Evolutionary conservation across 2,888 invertebrate species (phyloP), one percentile per base, ranked within the genome.

Genomic region (Latrodectus hesperus): DNA sequence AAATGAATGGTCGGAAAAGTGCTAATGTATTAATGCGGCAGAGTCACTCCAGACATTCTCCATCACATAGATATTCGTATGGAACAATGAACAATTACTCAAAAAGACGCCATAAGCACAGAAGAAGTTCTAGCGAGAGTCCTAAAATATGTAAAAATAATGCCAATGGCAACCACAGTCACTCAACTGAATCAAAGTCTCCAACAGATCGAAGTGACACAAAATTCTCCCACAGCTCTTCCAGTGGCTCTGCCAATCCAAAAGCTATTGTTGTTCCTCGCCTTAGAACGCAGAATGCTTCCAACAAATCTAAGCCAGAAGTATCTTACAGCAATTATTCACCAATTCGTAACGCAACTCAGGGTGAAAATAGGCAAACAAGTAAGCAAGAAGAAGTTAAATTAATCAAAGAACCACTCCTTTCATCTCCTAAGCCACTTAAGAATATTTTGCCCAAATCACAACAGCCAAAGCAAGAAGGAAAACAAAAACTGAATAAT

Each of bases 111-210:
- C 83, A 83, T 22, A 64, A 53, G 9, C 86, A 81, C 17, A 22
- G 88, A 38, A 78, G 88, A 16, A 88, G 83, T 16, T 88, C 88
- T 17, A 88, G 88, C 17, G 88, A 83, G 9, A 88, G 88, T 14
- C 88, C 78, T 11, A 82, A 83, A 70, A 17, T 72, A 6, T 72
- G 70, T 8, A 88, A 88, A 52, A 55, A 60, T 17, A 17, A 49
- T 14, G 5, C 60, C 14, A 88, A 88, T 12, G 81, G 74, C 10
- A 60, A 64, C n/a, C 70, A 72, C 16, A 73, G 72, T 17, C 72
- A 52, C 16, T 73, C 84, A 2, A 64, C 76, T 5, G 75, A 78
- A 26, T 79, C 84, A 1, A 85, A 85, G 22, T 85, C 79, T 5
- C 73, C 71, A 0, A 72, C 78, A 14, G 85, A 85, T 10, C 68